These are phyloP conservation scores for Hyphantria cunea DNA, from an alignment of 1,140 invertebrate genomes.

Conservation along the genomic window DNA sequence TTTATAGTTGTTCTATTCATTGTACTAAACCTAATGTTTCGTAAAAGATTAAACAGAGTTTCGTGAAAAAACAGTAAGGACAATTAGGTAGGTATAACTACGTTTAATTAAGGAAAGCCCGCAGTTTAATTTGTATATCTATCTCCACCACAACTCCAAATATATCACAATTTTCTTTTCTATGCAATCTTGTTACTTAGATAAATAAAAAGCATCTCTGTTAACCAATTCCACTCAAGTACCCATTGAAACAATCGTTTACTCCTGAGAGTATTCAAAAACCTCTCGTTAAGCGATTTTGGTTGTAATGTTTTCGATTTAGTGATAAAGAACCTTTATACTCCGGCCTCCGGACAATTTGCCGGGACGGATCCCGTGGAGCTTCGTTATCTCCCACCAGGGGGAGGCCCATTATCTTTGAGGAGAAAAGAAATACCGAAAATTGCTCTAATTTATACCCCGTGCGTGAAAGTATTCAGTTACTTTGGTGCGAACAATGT, in stretches of 20 bases:
- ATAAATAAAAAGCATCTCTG: neutral
- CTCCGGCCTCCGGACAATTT: constrained; percentile 34
- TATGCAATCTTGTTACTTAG: no score
- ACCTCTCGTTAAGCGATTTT: constrained; percentile 49
- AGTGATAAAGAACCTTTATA: constrained; percentile 27
- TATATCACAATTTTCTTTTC: no score
- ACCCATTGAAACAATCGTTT: neutral
- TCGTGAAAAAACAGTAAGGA: no score
- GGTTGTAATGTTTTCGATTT: constrained; percentile 40
- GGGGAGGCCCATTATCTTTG: constrained; percentile 45
- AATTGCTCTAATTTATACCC: constrained; percentile 46
- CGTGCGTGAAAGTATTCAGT: constrained; percentile 31
- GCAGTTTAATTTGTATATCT: no score
- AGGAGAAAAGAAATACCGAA: constrained; percentile 46
- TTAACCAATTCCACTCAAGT: neutral
- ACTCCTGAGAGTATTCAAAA: constrained; percentile 4
- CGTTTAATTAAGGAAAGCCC: no score
- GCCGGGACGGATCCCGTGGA: constrained; percentile 31
- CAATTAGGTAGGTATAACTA: no score
- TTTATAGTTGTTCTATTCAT: no score
- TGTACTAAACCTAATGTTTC: no score
- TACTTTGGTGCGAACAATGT: constrained; percentile 2
- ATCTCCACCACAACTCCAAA: no score
- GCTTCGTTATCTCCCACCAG: constrained; percentile 44
- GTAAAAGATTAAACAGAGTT: no score